These are phyloP conservation scores for Drosophila obscura DNA, from an alignment of 1,140 invertebrate genomes.

Conservation along the genomic window DNA sequence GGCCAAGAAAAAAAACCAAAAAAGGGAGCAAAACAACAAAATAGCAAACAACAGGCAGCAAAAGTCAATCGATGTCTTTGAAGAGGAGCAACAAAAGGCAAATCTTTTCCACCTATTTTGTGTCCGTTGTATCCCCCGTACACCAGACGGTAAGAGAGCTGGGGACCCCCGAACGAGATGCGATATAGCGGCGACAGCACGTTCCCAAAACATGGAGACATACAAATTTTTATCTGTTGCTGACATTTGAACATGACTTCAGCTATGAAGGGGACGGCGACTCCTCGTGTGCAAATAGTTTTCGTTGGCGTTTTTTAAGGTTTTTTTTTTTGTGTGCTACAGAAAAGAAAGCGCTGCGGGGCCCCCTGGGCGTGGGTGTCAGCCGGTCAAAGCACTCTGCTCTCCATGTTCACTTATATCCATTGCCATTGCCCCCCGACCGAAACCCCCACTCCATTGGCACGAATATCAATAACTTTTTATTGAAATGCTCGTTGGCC, in stretches of 20 bases:
- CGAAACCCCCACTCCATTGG: constrained; percentile 7
- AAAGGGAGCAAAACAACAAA: constrained; percentile 53
- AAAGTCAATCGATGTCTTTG: constrained; percentile 68
- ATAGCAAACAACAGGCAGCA: constrained; percentile 47
- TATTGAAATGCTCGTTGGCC: constrained; percentile 20
- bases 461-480: constrained; percentile 16
- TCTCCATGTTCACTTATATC: constrained; percentile 22
- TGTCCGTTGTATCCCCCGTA: constrained; percentile 9
- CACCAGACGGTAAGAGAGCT: constrained; percentile 3
- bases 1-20: constrained; percentile 24
- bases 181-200: constrained; percentile 55
- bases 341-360: constrained; percentile 65
- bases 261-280: constrained; percentile 14
- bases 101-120: constrained; percentile 17
- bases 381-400: constrained; percentile 71
- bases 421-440: constrained; percentile 24
- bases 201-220: constrained; percentile 67
- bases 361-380: constrained; percentile 53
- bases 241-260: constrained; percentile 76
- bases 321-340: constrained; percentile 26
- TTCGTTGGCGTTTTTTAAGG: constrained; percentile 17
- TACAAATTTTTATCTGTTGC: constrained; percentile 72
- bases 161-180: constrained; percentile 13
- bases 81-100: constrained; percentile 62
- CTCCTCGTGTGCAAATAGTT: constrained; percentile 50